Conservation (phyloP, 1,140 invertebrate genomes). For the Microplitis demolitor region DNA sequence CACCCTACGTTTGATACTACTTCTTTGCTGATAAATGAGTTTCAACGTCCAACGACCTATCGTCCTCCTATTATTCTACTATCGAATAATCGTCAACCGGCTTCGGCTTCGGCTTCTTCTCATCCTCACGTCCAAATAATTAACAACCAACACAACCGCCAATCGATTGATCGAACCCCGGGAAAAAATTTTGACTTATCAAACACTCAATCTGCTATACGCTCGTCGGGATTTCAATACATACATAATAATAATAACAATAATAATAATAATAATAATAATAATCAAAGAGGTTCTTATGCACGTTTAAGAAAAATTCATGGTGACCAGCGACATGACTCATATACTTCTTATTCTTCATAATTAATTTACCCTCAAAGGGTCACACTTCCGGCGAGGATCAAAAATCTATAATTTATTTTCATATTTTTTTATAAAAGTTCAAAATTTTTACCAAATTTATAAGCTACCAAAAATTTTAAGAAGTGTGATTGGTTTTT, state of each 20-base stretch:
- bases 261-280: constrained; percentile 12
- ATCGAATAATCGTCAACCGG: constrained; percentile 19
- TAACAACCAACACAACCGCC: constrained; percentile 7
- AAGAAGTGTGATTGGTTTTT: too few relatives aligned
- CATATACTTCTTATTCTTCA: constrained; percentile 35
- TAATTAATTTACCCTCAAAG: not conserved
- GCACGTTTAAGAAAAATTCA: constrained; percentile 42
- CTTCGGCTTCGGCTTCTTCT: too few relatives aligned
- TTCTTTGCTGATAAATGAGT: constrained; percentile 41
- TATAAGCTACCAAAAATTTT: too few relatives aligned
- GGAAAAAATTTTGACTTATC: constrained; percentile 33
- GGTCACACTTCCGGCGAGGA: not conserved
- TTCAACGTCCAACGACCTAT: constrained; percentile 55
- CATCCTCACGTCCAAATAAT: constrained; percentile 50
- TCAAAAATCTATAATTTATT: not conserved
- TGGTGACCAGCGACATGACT: constrained; percentile 41
- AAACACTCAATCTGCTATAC: constrained; percentile 13
- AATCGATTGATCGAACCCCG: constrained; percentile 48
- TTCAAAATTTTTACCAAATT: too few relatives aligned
- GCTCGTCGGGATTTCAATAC: not conserved
- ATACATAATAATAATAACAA: constrained; percentile 16
- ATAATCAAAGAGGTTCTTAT: constrained; percentile 31
- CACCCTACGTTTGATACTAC: constrained; percentile 6
- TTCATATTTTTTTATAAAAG: too few relatives aligned
- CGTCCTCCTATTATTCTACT: constrained; percentile 34